Base-by-base conservation (phyloP, 2,113 vertebrate species). In the Poicephalus meyeri region DNA sequence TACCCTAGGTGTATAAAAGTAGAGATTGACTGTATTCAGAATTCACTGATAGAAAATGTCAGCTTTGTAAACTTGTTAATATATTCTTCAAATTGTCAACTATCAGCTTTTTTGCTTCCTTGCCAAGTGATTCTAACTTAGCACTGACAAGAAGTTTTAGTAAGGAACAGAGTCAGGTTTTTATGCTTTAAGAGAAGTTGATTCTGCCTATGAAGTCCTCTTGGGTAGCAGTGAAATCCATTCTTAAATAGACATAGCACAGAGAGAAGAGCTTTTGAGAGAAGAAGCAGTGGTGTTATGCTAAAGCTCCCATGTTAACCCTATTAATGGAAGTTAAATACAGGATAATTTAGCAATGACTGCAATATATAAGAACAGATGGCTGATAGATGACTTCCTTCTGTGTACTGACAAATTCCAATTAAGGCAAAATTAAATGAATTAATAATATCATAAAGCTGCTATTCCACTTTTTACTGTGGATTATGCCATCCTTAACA, bases 391-490 rank as follows among this genome's bases (percentile, higher is more conserved):
- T 81, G 52, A 89, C 92, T 96, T 95, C 95, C 93, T 95, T 96
- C 90, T 93, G 77, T 86, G 52, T 91, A 95, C 77, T 79, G 90
- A 91, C 93, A 93, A 92, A 94, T 91, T 89, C 72, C 77, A 93
- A 97, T 93, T 95, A 97, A 91, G 65, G n/a, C 15, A 94, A 95
- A 93, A 96, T 93, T 84, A 94, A 95, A 93, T 78, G 35, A 91
- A 95, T 93, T 95, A 93, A 92, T 95, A 96, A 94, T 91, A 85
- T 76, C 65, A 95, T 92, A 95, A 96, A 96, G 84, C 44, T 91
- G 28, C 52, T 96, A 88, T 93, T 94, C 88, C 35, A 89, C 83
- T 79, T 96, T 93, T 95, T 95, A 87, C 58, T 79, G 72, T 89
- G 69, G 86, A 93, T 95, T 96, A 95, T 79, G 37, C 56, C 58